Percentiles rank a stretch among this genome's conserved stretches.
phyloP scores from a whole-genome alignment of 2,888 invertebrate genomes.

The Synanthedon tipuliformis region DNA sequence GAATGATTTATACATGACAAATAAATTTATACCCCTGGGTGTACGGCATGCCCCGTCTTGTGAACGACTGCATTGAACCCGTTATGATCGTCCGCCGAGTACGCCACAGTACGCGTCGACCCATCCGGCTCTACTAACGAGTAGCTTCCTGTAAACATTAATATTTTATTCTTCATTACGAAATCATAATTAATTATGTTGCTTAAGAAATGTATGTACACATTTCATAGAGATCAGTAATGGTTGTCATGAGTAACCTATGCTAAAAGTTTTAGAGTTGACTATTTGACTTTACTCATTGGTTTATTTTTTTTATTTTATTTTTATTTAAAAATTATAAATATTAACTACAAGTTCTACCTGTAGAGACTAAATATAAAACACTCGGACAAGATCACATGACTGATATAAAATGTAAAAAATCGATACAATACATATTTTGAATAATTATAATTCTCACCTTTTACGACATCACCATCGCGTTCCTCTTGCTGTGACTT shows the following conservation, averaged over 20 bases:
- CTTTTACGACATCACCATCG: constrained; percentile 80
- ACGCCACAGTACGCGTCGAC: constrained; percentile 70
- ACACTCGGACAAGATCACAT: too few relatives aligned
- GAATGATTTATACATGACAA: too few relatives aligned
- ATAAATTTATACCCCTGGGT: constrained; percentile 41
- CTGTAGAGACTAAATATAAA: too few relatives aligned
- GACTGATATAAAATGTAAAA: background rate
- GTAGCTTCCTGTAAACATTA: constrained; percentile 67
- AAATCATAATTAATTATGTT: background rate
- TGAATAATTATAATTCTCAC: constrained; percentile 22
- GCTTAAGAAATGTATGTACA: background rate
- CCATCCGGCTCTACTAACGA: constrained; percentile 75
- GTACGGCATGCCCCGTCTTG: constrained; percentile 73
- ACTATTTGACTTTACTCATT: too few relatives aligned
- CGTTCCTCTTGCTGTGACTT: constrained; percentile 77
- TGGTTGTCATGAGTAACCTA: too few relatives aligned
- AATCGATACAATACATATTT: background rate
- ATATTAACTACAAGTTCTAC: too few relatives aligned
- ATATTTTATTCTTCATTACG: background rate
- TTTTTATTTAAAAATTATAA: too few relatives aligned
- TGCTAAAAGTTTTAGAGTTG: too few relatives aligned
- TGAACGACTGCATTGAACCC: constrained; percentile 80
- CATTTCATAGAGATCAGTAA: too few relatives aligned
- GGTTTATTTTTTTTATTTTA: too few relatives aligned
- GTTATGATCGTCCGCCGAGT: constrained; percentile 77